Evolutionary conservation across 1,140 invertebrate genomes (phyloP).

Genomic region (Orchesella cincta): DNA sequence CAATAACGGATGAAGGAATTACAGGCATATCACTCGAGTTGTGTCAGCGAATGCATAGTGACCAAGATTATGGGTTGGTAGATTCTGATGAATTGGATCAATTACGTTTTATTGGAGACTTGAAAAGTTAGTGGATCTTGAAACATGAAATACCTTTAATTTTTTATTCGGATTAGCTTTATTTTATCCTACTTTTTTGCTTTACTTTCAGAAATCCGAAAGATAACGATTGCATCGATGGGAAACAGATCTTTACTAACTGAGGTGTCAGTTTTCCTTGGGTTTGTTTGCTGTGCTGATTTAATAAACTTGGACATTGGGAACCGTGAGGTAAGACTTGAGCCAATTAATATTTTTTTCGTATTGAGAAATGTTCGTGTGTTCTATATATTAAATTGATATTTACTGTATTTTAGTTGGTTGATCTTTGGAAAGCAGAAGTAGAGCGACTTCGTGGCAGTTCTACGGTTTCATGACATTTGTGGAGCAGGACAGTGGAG

Average conservation of each 20-base stretch:
- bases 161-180: not conserved
- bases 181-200: not conserved
- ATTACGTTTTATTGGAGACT: not conserved
- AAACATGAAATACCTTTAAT: not conserved
- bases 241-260: not conserved
- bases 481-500: not conserved
- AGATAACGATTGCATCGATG: not conserved
- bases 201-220: not conserved
- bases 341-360: too few relatives aligned
- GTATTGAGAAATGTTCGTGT: too few relatives aligned
- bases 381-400: too few relatives aligned
- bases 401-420: not conserved
- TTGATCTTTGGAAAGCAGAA: constrained; percentile 9
- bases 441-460: not conserved
- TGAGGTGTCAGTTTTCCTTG: constrained; percentile 8
- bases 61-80: not conserved
- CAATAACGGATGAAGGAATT: constrained; percentile 11
- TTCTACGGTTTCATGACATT: not conserved
- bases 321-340: not conserved
- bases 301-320: not conserved
- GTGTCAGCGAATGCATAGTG: constrained; percentile 16
- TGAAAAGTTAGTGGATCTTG: not conserved
- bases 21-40: not conserved
- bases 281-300: constrained; percentile 14
- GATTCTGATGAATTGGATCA: constrained; percentile 16